phyloP scores from a whole-genome alignment of 2,113 vertebrate genomes.

The Jacana jacana region DNA sequence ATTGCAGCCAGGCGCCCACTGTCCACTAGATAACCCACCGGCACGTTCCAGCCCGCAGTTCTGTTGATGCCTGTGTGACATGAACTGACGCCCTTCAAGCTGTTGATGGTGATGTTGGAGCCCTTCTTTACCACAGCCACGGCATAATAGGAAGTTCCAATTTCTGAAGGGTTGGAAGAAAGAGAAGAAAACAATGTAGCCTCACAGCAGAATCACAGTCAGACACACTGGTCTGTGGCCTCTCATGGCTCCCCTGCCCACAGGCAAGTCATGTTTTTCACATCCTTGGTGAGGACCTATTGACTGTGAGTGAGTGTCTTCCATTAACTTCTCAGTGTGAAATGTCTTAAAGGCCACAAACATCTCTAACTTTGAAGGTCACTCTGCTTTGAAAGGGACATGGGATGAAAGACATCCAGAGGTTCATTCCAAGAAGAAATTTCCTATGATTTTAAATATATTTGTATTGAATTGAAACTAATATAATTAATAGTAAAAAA shows the following conservation, averaged over 20 bases:
- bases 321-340: neutral
- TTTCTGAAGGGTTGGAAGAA: conserved; percentile 21
- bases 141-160: conserved; percentile 83
- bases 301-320: neutral
- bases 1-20: conserved; percentile 86
- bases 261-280: neutral
- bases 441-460: neutral
- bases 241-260: neutral
- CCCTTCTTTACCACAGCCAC: conserved; percentile 87
- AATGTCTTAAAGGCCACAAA: neutral
- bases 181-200: neutral
- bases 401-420: neutral
- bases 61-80: conserved; percentile 91
- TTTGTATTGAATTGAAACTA: neutral
- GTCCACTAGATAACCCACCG: conserved; percentile 85
- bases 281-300: neutral
- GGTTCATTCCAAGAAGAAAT: neutral
- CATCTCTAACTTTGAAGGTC: neutral
- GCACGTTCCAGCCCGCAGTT: conserved; percentile 91
- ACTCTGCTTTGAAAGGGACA: neutral
- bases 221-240: neutral
- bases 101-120: conserved; percentile 80
- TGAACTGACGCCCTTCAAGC: conserved; percentile 78
- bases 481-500: neutral
- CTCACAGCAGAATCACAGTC: neutral